These are phyloP conservation scores for Pristionchus arcanus DNA, from an alignment of 2,888 invertebrate genomes.

Conservation along the genomic window DNA sequence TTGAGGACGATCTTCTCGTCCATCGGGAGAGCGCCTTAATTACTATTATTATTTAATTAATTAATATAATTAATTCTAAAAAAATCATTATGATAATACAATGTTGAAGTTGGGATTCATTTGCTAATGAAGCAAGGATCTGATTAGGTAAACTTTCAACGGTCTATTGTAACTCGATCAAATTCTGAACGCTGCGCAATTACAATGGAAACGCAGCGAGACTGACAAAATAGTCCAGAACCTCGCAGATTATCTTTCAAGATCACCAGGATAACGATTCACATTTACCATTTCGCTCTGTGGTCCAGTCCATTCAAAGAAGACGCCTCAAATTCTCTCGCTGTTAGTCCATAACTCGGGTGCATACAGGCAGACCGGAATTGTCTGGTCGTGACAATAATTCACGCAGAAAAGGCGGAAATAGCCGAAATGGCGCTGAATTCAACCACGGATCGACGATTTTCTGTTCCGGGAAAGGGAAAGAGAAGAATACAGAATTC, in stretches of 20 bases:
- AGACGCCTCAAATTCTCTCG: background rate
- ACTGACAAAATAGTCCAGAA: too few species aligned
- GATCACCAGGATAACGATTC: background rate
- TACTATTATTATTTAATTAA: background rate
- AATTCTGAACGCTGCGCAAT: too few species aligned
- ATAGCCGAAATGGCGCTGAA: background rate
- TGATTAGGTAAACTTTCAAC: too few species aligned
- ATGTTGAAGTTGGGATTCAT: background rate
- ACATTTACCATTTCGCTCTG: background rate
- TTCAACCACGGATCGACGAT: background rate
- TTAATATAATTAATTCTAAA: background rate
- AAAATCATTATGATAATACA: background rate
- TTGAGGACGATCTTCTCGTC: slow-evolving; percentile 92
- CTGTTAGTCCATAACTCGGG: background rate
- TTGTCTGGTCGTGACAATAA: background rate
- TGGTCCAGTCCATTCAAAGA: background rate
- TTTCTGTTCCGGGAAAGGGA: background rate
- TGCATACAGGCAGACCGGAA: background rate
- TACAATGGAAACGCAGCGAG: too few species aligned
- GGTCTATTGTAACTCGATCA: too few species aligned
- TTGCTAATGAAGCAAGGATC: too few species aligned
- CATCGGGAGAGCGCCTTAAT: slow-evolving; percentile 74
- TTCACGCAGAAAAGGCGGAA: background rate
- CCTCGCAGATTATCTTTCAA: too few species aligned
- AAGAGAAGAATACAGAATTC: background rate